These are phyloP conservation scores for Alloplasta piceator DNA, from an alignment of 2,888 invertebrate species.

Conservation along the genomic window DNA sequence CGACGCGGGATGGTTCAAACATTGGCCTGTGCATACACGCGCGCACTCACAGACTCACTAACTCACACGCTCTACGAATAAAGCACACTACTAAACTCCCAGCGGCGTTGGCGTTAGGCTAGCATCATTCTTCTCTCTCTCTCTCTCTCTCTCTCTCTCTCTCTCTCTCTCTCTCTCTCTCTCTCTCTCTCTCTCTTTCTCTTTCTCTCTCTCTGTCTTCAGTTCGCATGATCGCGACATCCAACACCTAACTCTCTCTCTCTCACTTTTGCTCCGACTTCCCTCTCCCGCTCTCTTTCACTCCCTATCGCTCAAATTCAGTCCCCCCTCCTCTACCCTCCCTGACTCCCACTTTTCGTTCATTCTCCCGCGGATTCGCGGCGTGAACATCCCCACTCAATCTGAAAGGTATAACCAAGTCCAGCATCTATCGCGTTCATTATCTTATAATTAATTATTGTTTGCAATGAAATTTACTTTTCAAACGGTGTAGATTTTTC, in stretches of 20 bases:
- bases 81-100: background rate
- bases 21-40: conserved; percentile 47
- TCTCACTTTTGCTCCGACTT: conserved; percentile 12
- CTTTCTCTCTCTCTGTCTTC: conserved; percentile 24
- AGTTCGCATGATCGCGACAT: conserved; percentile 24
- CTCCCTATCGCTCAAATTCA: conserved; percentile 1
- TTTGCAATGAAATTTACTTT: background rate
- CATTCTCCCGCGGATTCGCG: conserved; percentile 13
- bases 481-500: no score
- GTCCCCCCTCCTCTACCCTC: conserved; percentile 9
- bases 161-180: conserved; percentile 11
- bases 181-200: conserved; percentile 25
- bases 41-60: conserved; percentile 31
- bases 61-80: background rate
- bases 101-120: conserved; percentile 30
- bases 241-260: conserved; percentile 43
- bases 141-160: conserved; percentile 31
- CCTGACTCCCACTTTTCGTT: conserved; percentile 43
- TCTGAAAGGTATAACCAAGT: background rate
- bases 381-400: background rate
- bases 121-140: conserved; percentile 34
- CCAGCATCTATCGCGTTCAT: conserved; percentile 7
- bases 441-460: conserved; percentile 11
- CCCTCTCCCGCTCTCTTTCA: conserved; percentile 26
- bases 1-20: conserved; percentile 78